Evolutionary conservation across 2,113 vertebrate species (phyloP).

Genomic region (Cheilinus undulatus): DNA sequence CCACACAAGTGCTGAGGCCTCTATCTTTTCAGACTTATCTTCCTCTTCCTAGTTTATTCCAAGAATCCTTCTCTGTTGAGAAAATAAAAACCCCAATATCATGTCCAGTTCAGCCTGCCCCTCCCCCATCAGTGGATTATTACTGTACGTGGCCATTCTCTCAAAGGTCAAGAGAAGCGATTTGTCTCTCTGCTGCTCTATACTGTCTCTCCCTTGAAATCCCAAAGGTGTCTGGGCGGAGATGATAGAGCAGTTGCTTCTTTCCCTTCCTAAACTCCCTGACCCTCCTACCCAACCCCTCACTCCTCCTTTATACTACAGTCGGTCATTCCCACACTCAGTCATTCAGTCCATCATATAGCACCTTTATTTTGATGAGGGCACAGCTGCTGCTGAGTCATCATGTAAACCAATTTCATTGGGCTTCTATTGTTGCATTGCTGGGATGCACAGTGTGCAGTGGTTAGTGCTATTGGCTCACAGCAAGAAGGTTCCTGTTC

Average conservation of each 20-base stretch:
- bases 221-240: slow-evolving; percentile 68
- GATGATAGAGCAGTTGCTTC: slow-evolving; percentile 63
- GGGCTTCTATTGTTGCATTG: no score
- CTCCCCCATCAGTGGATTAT: slow-evolving; percentile 54
- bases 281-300: background rate
- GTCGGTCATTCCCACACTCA: slow-evolving; percentile 6
- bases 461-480: no score
- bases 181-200: slow-evolving; percentile 56
- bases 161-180: slow-evolving; percentile 77
- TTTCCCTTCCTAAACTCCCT: slow-evolving; percentile 43
- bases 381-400: slow-evolving; percentile 10
- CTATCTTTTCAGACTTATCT: slow-evolving; percentile 42
- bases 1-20: slow-evolving; percentile 20
- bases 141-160: slow-evolving; percentile 68
- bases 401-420: slow-evolving; percentile 23
- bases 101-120: slow-evolving; percentile 20
- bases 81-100: slow-evolving; percentile 48
- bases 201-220: slow-evolving; percentile 61
- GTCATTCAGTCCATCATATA: slow-evolving; percentile 25
- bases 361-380: slow-evolving; percentile 2
- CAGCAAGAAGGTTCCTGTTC: no score
- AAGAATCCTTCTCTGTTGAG: slow-evolving; percentile 35
- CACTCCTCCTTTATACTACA: background rate
- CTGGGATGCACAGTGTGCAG: no score
- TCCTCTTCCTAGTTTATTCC: slow-evolving; percentile 36